These are phyloP conservation scores for Beris chalybata DNA, from an alignment of 2,888 invertebrate species.

Conservation along the genomic window DNA sequence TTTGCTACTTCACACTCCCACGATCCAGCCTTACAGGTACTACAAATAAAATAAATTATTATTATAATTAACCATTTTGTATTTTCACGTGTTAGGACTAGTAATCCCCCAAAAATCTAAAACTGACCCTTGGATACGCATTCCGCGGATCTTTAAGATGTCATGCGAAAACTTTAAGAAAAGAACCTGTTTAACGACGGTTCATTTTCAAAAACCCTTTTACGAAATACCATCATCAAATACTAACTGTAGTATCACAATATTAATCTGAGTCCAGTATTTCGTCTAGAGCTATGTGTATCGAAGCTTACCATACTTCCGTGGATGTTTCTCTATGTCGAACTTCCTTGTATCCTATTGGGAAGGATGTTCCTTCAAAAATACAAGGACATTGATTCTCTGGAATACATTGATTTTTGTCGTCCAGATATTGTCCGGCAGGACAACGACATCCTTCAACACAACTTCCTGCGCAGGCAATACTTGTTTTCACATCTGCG, in stretches of 20 bases:
- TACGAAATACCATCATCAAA: no score
- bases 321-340: conserved; percentile 68
- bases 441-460: conserved; percentile 92
- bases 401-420: conserved; percentile 70
- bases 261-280: no score
- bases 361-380: conserved; percentile 71
- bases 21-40: conserved; percentile 66
- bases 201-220: no score
- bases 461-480: conserved; percentile 59
- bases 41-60: background rate
- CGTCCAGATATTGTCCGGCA: conserved; percentile 72
- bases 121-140: no score
- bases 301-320: conserved; percentile 67
- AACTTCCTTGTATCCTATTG: conserved; percentile 75
- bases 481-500: conserved; percentile 58
- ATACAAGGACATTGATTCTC: conserved; percentile 76
- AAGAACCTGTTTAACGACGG: background rate
- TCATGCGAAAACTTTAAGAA: background rate
- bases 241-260: no score
- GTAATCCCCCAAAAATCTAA: no score
- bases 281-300: no score
- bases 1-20: conserved; percentile 75
- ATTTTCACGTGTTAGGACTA: no score
- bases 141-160: background rate
- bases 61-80: no score